phyloP scores from a whole-genome alignment of 1,140 invertebrate genomes.

The Thereuonema tuberculata region DNA sequence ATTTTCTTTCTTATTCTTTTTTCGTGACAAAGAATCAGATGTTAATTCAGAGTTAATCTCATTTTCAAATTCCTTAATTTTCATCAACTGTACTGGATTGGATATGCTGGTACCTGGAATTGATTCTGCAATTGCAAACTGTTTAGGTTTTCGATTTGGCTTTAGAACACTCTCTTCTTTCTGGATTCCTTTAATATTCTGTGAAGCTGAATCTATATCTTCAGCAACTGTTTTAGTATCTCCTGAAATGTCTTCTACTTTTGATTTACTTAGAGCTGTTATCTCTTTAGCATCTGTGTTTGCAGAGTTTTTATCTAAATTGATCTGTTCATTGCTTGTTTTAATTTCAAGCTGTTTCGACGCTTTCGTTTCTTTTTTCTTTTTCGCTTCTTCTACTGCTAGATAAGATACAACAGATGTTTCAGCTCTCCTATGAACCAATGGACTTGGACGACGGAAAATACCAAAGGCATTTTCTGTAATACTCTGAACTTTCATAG shows the following conservation, averaged over 20 bases:
- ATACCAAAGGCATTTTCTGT: constrained; percentile 1
- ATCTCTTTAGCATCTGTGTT: background rate
- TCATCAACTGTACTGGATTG: too few species aligned
- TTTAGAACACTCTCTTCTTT: too few species aligned
- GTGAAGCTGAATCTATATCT: background rate
- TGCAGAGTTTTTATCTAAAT: background rate
- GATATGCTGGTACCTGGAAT: too few species aligned
- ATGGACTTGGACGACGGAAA: background rate
- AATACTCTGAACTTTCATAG: constrained; percentile 24
- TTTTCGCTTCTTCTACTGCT: background rate
- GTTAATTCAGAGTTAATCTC: too few species aligned
- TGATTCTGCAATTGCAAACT: too few species aligned
- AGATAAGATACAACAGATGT: constrained; percentile 1
- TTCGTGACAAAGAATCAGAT: background rate
- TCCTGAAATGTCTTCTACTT: background rate
- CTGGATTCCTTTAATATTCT: too few species aligned
- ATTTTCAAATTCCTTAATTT: too few species aligned
- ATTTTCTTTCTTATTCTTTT: background rate
- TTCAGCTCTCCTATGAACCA: background rate
- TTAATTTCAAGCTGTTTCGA: background rate
- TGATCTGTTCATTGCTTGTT: background rate
- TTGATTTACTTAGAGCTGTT: background rate
- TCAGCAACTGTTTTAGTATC: background rate
- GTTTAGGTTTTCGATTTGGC: too few species aligned
- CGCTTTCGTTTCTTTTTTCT: background rate